A percentile compares a stretch with the other conserved stretches of the same genome.
Conservation (phyloP, 1,140 invertebrate genomes). For the Coptotermes formosanus region DNA sequence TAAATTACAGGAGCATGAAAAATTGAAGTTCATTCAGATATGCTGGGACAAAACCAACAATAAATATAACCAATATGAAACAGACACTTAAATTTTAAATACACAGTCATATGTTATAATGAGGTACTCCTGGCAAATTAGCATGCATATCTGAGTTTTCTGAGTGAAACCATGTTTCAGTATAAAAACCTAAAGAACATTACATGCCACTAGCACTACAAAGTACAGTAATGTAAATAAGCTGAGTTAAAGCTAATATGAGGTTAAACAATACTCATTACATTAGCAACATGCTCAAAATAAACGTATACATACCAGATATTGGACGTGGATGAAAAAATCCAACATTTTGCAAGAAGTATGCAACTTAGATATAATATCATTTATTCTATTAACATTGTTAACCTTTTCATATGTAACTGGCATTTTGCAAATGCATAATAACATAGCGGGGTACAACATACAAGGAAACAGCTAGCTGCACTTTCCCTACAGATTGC, state of each 20-base stretch:
- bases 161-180: not conserved
- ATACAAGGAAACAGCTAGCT: too few relatives aligned
- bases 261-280: constrained; percentile 2
- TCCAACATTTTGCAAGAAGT: not conserved
- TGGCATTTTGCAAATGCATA: not conserved
- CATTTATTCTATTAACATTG: too few relatives aligned
- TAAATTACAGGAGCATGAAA: not conserved
- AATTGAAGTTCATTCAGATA: not conserved
- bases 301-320: not conserved
- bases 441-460: too few relatives aligned
- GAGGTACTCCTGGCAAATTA: not conserved
- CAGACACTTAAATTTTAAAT: not conserved
- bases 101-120: not conserved
- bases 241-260: not conserved
- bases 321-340: not conserved
- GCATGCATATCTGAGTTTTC: not conserved
- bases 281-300: not conserved
- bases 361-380: not conserved
- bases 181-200: not conserved
- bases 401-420: too few relatives aligned
- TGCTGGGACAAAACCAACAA: not conserved
- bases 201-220: constrained; percentile 10
- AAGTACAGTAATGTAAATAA: constrained; percentile 14
- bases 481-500: too few relatives aligned
- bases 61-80: not conserved